A percentile compares a stretch with the other conserved stretches of the same genome.
Conservation (phyloP, 1,140 invertebrate genomes). For the Platorchestia sp. region DNA sequence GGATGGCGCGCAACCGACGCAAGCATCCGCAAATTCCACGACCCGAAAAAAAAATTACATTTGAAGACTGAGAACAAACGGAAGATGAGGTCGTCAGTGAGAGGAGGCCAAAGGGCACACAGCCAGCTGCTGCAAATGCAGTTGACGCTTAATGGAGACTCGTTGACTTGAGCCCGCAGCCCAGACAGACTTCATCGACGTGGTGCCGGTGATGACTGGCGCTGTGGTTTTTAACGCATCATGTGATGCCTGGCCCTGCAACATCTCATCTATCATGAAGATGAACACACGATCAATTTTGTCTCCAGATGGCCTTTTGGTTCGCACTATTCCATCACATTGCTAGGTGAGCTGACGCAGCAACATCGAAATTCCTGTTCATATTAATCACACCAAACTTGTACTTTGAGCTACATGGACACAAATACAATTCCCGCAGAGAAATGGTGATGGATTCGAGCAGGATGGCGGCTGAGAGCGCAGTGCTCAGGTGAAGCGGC, state of each 20-base stretch:
- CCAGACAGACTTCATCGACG: background rate
- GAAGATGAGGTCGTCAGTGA: background rate
- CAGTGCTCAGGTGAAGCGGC: background rate
- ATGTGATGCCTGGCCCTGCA: background rate
- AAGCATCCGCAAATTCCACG: background rate
- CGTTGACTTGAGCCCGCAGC: background rate
- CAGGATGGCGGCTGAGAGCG: background rate
- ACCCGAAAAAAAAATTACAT: background rate
- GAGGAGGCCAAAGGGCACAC: background rate
- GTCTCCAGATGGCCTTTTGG: background rate
- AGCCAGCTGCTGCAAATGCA: background rate
- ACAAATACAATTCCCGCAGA: background rate
- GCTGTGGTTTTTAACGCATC: background rate
- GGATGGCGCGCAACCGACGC: background rate
- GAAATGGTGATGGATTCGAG: background rate
- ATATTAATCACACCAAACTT: background rate
- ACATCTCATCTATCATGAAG: background rate
- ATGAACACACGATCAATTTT: background rate
- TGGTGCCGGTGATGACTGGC: background rate
- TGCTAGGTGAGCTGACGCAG: background rate
- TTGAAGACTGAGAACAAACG: background rate
- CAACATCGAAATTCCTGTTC: background rate
- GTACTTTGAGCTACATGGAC: background rate
- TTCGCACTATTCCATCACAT: background rate
- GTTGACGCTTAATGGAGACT: background rate